Percentiles rank a stretch among this genome's conserved stretches.
Evolutionary conservation across 2,797 vertebrate genomes (phyloP).

Genomic region (Falco concolor): DNA sequence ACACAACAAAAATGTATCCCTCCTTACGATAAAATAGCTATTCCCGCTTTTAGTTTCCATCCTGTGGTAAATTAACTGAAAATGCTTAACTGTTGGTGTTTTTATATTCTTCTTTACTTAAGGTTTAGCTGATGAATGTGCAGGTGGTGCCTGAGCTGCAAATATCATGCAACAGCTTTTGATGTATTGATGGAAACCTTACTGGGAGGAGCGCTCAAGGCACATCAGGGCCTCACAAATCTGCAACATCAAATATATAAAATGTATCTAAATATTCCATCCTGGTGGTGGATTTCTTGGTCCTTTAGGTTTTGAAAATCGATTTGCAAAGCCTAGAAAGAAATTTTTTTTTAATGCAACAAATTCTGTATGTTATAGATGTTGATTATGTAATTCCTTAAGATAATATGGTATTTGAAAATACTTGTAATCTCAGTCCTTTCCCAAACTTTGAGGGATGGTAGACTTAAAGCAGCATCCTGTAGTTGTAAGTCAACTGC

Average conservation of each 20-base stretch:
- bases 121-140: neutral
- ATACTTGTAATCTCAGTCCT: neutral
- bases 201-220: neutral
- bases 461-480: neutral
- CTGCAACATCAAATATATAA: neutral
- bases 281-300: slow-evolving; percentile 75
- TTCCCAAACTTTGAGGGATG: neutral
- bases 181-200: neutral
- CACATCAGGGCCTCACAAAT: neutral
- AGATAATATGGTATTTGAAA: neutral
- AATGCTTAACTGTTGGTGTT: neutral
- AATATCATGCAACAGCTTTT: neutral
- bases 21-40: neutral
- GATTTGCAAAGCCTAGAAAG: slow-evolving; percentile 74
- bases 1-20: neutral
- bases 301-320: slow-evolving; percentile 81
- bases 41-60: neutral
- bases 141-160: neutral
- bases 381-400: neutral
- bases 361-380: neutral
- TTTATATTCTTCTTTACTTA: neutral
- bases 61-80: neutral
- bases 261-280: slow-evolving; percentile 72
- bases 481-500: neutral
- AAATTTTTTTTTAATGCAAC: neutral